phyloP scores from a whole-genome alignment of 2,113 vertebrate genomes.

The Ceyx cyanopectus region DNA sequence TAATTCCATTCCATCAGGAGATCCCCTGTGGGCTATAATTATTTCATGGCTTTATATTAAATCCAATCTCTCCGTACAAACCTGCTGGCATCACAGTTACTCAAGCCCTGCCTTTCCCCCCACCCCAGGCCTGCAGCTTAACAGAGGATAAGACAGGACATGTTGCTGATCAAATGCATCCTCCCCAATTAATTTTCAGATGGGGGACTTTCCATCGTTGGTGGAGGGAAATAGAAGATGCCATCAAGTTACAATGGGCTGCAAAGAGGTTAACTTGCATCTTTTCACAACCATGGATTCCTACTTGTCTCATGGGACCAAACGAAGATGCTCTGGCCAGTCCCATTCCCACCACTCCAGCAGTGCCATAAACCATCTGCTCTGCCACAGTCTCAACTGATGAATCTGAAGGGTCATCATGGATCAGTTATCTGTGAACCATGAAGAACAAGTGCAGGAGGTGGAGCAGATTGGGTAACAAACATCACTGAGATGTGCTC shows the following conservation, averaged over 20 bases:
- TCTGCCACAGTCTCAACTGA: neutral
- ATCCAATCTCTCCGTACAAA: neutral
- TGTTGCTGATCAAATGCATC: neutral
- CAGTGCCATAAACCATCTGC: neutral
- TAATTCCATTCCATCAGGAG: slow-evolving; percentile 26
- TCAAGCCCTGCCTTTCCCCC: neutral
- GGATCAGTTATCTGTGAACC: neutral
- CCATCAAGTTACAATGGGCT: neutral
- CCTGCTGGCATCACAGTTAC: neutral
- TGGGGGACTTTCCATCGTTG: neutral
- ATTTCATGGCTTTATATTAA: slow-evolving; percentile 5
- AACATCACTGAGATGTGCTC: neutral
- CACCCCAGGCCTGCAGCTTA: neutral
- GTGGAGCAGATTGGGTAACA: neutral
- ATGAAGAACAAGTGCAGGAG: neutral
- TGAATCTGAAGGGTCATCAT: neutral
- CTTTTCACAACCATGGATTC: neutral
- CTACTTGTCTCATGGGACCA: neutral
- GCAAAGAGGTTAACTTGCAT: neutral
- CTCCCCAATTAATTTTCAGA: neutral
- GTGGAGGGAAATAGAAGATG: neutral
- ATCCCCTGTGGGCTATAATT: slow-evolving; percentile 44
- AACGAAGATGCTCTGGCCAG: neutral
- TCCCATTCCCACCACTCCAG: neutral
- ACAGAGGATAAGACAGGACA: neutral